Base-by-base conservation (phyloP, 2,113 vertebrate genomes). In the Sturnira hondurensis region DNA sequence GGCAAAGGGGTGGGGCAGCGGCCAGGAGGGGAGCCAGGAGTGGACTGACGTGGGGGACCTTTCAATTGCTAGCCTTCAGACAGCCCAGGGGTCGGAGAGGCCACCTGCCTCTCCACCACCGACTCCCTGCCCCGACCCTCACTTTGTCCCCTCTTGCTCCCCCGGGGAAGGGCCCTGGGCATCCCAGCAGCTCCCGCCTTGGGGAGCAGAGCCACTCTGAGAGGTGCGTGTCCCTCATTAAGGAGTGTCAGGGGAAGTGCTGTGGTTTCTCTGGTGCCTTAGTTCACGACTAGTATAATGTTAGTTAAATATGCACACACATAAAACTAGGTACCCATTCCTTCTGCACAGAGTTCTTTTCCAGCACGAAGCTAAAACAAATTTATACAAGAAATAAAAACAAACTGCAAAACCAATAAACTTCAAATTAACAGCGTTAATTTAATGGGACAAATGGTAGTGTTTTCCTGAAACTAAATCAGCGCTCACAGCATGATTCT, bases 391-490 rank as follows among this genome's bases (percentile, higher is more conserved):
- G 93, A 97, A 96, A 97, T 97, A 96, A 97, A 97, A 94, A 89
- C 93, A 94, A 96, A 97, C 61, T 83, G 78, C 54, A 95, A 97
- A 96, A 74, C 94, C 97, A 96, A 96, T 97, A 96, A 94, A 97
- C 95, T 97, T 95, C 93, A 96, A 96, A 97, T 97, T 96, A 97
- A 96, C 96, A 93, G 17, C 93, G 86, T 97, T 96, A 97, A 97
- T 97, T 97, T 96, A 96, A 97, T 83, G 82, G 82, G 82, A 95
- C 94, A 97, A 95, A 71, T 74, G 94, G 78, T 93, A 43, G 3
- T 89, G 86, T 83, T 93, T 95, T 88, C 93, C 85, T 9, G 89
- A 94, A 78, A 95, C 82, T 63, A 33, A 95, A 94, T 94, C 91
- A 83, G 77, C 1, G 2, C 78, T 93, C 77, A 22, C 50, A 74